Percentiles rank a stretch among this genome's conserved stretches.
Conservation (phyloP, 2,888 invertebrate species). For the Volucella zonaria region DNA sequence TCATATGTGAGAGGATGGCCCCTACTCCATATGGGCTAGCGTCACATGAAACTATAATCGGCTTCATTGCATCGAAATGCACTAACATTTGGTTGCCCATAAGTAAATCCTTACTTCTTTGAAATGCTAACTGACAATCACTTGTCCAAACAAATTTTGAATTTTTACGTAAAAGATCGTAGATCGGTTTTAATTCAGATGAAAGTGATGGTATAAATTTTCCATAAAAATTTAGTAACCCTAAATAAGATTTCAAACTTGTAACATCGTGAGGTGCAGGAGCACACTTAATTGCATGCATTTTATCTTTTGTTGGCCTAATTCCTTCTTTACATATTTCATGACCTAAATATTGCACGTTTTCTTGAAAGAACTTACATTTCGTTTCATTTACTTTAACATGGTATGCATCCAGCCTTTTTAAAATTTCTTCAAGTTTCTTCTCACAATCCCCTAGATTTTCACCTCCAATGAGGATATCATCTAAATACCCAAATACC, state of each 20-base stretch:
- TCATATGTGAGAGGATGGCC: no score
- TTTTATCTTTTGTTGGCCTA: constrained; percentile 42
- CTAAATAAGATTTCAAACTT: constrained; percentile 2
- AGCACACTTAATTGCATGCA: constrained; percentile 40
- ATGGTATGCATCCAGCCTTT: constrained; percentile 43
- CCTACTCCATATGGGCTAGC: no score
- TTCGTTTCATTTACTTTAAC: constrained; percentile 63
- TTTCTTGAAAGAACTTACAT: constrained; percentile 60
- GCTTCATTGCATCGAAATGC: no score
- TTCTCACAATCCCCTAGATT: constrained; percentile 42
- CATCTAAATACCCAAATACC: constrained; percentile 59
- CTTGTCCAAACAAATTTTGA: no score
- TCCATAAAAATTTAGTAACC: no score
- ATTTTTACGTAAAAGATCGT: no score
- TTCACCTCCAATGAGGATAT: constrained; percentile 60
- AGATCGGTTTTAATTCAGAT: no score
- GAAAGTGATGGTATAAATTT: no score
- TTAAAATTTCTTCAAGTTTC: constrained; percentile 53
- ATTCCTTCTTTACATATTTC: constrained; percentile 47
- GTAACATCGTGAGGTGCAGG: constrained; percentile 52
- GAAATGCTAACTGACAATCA: no score
- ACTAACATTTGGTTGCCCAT: no score
- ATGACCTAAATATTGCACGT: constrained; percentile 52
- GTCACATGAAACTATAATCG: no score
- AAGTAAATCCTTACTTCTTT: no score